Conservation (phyloP, 2,113 vertebrate species). For the Eonycteris spelaea region DNA sequence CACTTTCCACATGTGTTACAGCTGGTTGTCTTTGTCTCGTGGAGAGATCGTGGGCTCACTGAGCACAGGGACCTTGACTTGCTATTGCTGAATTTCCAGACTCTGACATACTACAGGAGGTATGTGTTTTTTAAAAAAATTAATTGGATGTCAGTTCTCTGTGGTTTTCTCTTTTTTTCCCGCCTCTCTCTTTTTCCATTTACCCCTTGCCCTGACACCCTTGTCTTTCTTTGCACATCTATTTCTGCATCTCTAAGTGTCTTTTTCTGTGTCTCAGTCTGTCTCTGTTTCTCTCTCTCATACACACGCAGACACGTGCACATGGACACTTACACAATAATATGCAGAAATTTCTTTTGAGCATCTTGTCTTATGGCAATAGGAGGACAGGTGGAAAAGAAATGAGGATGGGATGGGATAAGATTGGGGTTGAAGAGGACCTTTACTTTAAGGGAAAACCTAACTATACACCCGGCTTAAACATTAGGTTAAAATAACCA, state of each 20-base stretch:
- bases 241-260: background rate
- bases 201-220: background rate
- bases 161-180: background rate
- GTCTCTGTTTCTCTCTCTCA: background rate
- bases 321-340: background rate
- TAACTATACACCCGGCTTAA: background rate
- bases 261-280: background rate
- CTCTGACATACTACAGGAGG: background rate
- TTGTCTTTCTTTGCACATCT: background rate
- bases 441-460: background rate
- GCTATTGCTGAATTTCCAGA: background rate
- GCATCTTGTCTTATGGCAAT: background rate
- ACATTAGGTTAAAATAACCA: background rate
- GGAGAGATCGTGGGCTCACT: background rate
- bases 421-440: background rate
- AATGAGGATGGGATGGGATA: background rate
- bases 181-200: background rate
- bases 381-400: background rate
- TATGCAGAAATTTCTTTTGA: background rate
- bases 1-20: background rate
- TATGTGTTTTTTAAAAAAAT: background rate
- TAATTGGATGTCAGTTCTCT: background rate
- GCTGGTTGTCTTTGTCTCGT: background rate
- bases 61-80: background rate
- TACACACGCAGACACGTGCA: background rate